Evolutionary conservation across 23 tunicate genomes (phyloP).

Genomic region (Oikopleura albicans): DNA sequence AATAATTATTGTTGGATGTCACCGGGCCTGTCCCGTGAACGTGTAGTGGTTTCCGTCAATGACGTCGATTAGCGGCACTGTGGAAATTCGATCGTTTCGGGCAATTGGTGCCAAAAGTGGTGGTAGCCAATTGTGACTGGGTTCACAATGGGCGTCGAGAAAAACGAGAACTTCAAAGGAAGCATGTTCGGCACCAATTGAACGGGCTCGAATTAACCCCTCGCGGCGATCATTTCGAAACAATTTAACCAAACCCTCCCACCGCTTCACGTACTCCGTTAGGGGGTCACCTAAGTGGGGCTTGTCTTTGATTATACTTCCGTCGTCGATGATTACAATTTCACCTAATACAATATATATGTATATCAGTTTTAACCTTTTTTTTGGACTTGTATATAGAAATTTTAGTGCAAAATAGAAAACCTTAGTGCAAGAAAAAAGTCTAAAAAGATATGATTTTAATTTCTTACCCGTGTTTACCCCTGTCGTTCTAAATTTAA

Average conservation of each 20-base stretch:
- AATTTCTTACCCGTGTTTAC: too few relatives aligned
- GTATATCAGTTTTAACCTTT: too few relatives aligned
- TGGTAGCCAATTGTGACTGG: constrained; percentile 85
- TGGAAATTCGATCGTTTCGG: constrained; percentile 33
- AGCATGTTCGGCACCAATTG: constrained; percentile 64
- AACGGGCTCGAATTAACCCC: constrained; percentile 73
- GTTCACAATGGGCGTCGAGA: constrained; percentile 93
- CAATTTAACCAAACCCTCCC: constrained; percentile 58
- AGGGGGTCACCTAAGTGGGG: constrained; percentile 38
- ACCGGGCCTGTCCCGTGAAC: constrained; percentile 62
- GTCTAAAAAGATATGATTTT: too few relatives aligned
- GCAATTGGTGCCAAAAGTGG: constrained; percentile 69
- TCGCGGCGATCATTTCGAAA: constrained; percentile 63
- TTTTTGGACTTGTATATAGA: too few relatives aligned
- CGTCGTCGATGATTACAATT: constrained; percentile 78
- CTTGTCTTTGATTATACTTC: constrained; percentile 55
- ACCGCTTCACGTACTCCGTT: constrained; percentile 47
- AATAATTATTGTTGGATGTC: too few relatives aligned
- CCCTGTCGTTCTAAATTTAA: too few relatives aligned
- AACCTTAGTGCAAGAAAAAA: too few relatives aligned
- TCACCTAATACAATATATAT: too few relatives aligned
- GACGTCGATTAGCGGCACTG: constrained; percentile 30
- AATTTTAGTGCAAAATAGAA: too few relatives aligned
- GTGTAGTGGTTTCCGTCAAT: constrained; percentile 75
- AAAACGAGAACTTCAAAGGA: constrained; percentile 44